Percentiles rank a stretch among this genome's conserved stretches.
These are phyloP conservation scores for Peromyscus polionotus DNA, from an alignment of 2,113 vertebrate genomes.

Conservation along the genomic window DNA sequence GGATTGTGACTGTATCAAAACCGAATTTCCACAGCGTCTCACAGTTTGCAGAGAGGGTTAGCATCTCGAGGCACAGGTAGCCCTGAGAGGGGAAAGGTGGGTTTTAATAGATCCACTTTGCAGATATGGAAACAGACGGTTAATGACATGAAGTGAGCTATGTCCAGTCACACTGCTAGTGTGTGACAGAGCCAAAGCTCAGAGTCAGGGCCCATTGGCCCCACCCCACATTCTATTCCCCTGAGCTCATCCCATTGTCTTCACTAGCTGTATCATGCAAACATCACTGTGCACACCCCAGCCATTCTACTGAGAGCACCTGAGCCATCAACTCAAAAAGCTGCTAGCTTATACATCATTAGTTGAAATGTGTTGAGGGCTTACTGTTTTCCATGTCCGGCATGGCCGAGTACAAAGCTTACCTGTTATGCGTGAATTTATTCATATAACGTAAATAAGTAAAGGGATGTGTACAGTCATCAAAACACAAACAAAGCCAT, in stretches of 20 bases:
- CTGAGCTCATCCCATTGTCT: not conserved
- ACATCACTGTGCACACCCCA: not conserved
- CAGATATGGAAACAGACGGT: not conserved
- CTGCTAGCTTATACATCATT: not conserved
- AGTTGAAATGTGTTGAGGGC: not conserved
- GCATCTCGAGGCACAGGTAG: not conserved
- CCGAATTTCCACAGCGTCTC: not conserved
- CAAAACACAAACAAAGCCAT: not conserved
- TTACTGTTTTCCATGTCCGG: not conserved
- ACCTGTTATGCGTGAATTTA: not conserved
- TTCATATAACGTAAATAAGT: not conserved
- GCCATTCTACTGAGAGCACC: not conserved
- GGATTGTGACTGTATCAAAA: not conserved
- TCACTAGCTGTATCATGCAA: not conserved
- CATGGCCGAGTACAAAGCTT: not conserved
- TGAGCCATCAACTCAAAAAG: not conserved
- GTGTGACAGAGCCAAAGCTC: not conserved
- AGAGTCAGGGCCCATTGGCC: accelerated
- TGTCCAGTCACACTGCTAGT: not conserved
- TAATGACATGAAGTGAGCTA: not conserved
- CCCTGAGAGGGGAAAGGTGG: not conserved
- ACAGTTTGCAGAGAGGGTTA: not conserved
- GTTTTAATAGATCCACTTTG: not conserved
- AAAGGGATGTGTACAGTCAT: not conserved
- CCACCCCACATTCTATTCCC: not conserved